Base-by-base conservation (phyloP, 64 coral and sea anemone genomes). In the Pocillopora verrucosa region DNA sequence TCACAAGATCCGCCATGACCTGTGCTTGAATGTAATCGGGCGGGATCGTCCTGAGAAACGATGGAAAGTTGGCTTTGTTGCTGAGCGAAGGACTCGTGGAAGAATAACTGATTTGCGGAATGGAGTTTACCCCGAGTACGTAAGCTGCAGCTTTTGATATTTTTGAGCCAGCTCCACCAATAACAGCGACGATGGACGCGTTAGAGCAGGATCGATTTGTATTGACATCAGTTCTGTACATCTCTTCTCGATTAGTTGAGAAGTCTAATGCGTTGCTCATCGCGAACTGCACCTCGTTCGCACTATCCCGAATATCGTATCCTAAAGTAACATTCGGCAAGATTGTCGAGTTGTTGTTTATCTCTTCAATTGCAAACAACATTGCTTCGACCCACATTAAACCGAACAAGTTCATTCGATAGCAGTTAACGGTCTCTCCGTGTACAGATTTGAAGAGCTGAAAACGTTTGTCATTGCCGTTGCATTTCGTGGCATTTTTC, bases 101-200 rank as follows among this genome's bases (percentile, higher is more conserved):
- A 1, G 97, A 99, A 57, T 99, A 99, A 56, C 97, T 99, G 10
- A 99, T 99, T 61, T 99, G 97, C 0, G 97, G 94, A 36, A 99
- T 93, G 26, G 87, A 93, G 11, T 77, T 86, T 2, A 93, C 86
- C 0, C 91, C 89, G 11, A 99, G 78, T 15, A 99, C 75, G 10
- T 95, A 92, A 11, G 90, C 89, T 13, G 90, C 73, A 12, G 93
- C 93, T 73, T 90, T 89, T 1, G 97, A 99, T 56, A 99, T 99
- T 79, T 90, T 95, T 1, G 97, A 99, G 36, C 93, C 91, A 30
- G 97, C 97, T 1, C 97, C 97, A 12, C 97, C 97, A 36, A 99
- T 87, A 7, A 95, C 63, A 0, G 97, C 97, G 10, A 86, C 84
- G 4, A 99, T 12, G 20, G 82, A 72, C 38, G 82, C 56, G 22